Evolutionary conservation across 1,140 invertebrate genomes (phyloP).

Genomic region (Mizuhopecten yessoensis): DNA sequence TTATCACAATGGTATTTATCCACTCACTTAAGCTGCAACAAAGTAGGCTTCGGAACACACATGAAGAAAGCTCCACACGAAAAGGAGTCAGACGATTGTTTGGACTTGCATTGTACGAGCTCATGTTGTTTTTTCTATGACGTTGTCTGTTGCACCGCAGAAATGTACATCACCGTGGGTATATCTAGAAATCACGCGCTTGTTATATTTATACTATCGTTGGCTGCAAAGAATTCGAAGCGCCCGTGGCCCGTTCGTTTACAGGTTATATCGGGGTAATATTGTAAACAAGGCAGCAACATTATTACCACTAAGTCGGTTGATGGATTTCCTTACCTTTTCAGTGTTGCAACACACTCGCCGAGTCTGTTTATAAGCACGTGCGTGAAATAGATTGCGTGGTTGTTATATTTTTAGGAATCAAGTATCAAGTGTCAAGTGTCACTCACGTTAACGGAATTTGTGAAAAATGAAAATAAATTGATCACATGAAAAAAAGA

Average conservation of each 20-base stretch:
- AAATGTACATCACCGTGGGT: not conserved
- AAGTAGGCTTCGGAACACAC: constrained; percentile 17
- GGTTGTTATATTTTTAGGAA: constrained; percentile 20
- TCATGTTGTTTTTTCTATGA: not conserved
- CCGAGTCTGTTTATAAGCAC: not conserved
- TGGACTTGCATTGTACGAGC: constrained; percentile 3
- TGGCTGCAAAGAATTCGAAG: not conserved
- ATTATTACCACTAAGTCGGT: not conserved
- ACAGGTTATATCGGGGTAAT: not conserved
- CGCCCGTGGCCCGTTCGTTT: not conserved
- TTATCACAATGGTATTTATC: constrained; percentile 24
- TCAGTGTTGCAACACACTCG: not conserved
- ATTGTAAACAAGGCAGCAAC: not conserved
- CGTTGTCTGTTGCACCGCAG: not conserved
- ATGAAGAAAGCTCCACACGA: not conserved
- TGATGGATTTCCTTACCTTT: not conserved
- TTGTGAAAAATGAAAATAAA: no score
- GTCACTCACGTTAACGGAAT: no score
- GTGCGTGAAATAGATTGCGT: not conserved
- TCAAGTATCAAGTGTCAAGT: no score
- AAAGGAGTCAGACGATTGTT: constrained; percentile 20
- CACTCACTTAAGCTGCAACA: constrained; percentile 20
- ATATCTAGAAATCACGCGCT: constrained; percentile 12
- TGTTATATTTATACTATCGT: not conserved
- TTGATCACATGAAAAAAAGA: no score